A percentile compares a stretch with the other conserved stretches of the same genome.
Conservation (phyloP, 1,140 invertebrate genomes). For the Monomorium pharaonis region DNA sequence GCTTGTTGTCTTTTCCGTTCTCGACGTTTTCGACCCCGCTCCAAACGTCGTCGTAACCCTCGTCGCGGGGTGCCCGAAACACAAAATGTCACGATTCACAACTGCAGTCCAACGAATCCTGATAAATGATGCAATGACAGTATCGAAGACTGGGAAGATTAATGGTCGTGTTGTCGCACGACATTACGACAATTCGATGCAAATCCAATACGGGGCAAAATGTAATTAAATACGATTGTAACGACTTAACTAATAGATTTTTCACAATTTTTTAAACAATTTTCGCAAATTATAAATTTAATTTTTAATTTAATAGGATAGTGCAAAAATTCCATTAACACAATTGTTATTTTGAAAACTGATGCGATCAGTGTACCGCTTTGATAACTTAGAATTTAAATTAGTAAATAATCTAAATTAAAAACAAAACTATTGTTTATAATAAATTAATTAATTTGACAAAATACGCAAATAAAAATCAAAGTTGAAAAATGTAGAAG, state of each 20-base stretch:
- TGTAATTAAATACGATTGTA: neutral
- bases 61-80: conserved; percentile 7
- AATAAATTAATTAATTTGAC: too few species aligned
- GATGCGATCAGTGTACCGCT: neutral
- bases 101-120: conserved; percentile 16
- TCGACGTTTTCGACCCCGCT: neutral
- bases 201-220: conserved; percentile 7
- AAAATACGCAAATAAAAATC: too few species aligned
- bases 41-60: neutral
- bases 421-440: too few species aligned
- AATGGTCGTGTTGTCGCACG: neutral
- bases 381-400: too few species aligned
- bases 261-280: neutral
- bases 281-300: neutral
- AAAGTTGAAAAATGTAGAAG: too few species aligned
- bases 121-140: conserved; percentile 51
- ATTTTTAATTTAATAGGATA: neutral
- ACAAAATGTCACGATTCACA: conserved; percentile 37
- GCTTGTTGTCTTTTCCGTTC: conserved; percentile 12
- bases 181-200: neutral
- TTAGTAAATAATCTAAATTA: too few species aligned
- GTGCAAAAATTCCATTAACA: neutral
- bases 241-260: neutral
- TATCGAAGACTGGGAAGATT: conserved; percentile 32
- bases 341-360: neutral